These are phyloP conservation scores for Sciurus niger DNA, from an alignment of 2,113 vertebrate genomes.

Conservation along the genomic window DNA sequence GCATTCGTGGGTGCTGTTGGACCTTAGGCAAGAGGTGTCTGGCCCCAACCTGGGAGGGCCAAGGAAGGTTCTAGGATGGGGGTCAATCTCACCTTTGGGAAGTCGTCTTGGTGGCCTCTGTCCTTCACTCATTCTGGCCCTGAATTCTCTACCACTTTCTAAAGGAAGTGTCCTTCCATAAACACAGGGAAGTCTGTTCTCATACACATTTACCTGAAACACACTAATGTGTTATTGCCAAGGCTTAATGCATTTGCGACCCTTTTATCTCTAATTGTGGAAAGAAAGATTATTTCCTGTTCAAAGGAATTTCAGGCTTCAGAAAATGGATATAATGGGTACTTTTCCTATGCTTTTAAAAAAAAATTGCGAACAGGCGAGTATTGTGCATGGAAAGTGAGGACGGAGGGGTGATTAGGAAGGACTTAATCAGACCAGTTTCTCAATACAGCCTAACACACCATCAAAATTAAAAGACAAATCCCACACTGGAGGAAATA, in stretches of 20 bases:
- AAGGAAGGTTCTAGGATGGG: neutral
- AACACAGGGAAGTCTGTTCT: neutral
- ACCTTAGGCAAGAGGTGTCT: neutral
- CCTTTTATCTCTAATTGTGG: slow-evolving; percentile 75
- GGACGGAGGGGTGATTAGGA: neutral
- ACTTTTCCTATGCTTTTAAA: slow-evolving; percentile 43
- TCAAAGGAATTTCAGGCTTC: slow-evolving; percentile 65
- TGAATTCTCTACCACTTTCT: neutral
- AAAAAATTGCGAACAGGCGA: slow-evolving; percentile 40
- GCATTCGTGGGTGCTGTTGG: rapidly evolving
- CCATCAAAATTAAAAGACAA: neutral
- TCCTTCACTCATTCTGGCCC: neutral
- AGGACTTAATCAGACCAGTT: slow-evolving; percentile 23
- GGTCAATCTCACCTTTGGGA: neutral
- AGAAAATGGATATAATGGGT: slow-evolving; percentile 64
- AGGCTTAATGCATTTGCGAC: slow-evolving; percentile 56
- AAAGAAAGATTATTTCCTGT: slow-evolving; percentile 63
- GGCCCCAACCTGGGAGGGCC: neutral
- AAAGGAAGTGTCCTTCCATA: neutral
- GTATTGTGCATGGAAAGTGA: neutral
- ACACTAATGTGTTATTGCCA: slow-evolving; percentile 29
- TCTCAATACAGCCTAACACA: neutral
- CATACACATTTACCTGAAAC: slow-evolving; percentile 36
- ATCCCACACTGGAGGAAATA: slow-evolving; percentile 24
- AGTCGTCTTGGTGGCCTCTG: neutral